Base-by-base conservation (phyloP, 1,140 invertebrate species). In the Aethina tumida region DNA sequence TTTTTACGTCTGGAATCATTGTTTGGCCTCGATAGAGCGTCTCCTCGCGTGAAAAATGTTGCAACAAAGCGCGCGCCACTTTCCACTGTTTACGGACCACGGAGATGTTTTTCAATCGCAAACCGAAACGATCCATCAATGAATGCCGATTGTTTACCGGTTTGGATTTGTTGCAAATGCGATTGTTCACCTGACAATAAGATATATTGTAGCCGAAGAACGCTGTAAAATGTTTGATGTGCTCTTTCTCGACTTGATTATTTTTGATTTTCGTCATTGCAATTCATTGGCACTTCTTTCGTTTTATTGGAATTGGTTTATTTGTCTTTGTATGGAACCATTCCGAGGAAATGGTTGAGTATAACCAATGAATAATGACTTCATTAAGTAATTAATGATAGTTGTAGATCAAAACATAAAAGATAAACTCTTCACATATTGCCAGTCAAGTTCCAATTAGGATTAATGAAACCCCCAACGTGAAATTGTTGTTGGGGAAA, bases 1-100 rank as follows among this genome's bases (percentile, higher is more conserved):
- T 40, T 40, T 25, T 22, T 34, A 34, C 33, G 24, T 7, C 25
- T 25, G 17, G 39, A 16, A 21, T 29, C 28, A 35, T 35, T 29
- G 30, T 15, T 21, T 12, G 37, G 18, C 24, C 21, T 25, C 20
- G 27, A 20, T 26, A 36, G 34, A 36, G 12, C 21, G 12, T 13
- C 24, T 10, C 4, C 24, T 10, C 14, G 24, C 14, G 24, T 26
- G 24, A 26, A 26, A 26, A 26, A 26, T 26, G 28, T 15, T 30
- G n/a, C 16, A 12, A 12, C n/a, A 30, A 30, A 12, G 15, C 14
- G 15, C 28, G 16, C 15, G 28, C 15, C 16, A 30, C 14, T 30
- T 22, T n/a, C n/a, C 6, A n/a, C 21, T n/a, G 16, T n/a, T 30
- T 9, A 10, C n/a, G 14, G 9, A 8, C 9, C 15, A 30, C 14